A percentile compares a stretch with the other conserved stretches of the same genome.
Conservation (phyloP, 2,888 invertebrate species). For the Amphipyra berbera region DNA sequence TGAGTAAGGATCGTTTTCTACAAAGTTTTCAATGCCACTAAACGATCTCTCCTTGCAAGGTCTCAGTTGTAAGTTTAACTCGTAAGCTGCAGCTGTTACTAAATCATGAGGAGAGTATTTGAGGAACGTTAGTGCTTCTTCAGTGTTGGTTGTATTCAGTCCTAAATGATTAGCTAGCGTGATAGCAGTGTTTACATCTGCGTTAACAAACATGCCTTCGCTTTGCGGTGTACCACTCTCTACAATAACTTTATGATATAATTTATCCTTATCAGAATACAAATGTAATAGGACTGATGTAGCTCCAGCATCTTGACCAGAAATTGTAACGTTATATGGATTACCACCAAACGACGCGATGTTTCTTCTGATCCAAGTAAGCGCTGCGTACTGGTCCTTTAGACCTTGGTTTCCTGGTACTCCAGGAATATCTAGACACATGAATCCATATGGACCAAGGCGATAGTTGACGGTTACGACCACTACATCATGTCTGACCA, state of each 20-base stretch:
- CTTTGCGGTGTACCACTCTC: slow-evolving; percentile 83
- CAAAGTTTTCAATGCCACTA: slow-evolving; percentile 79
- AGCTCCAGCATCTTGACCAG: slow-evolving; percentile 82
- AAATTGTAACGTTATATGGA: slow-evolving; percentile 81
- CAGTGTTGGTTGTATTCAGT: slow-evolving; percentile 71
- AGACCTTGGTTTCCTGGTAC: slow-evolving; percentile 84
- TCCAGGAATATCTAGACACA: slow-evolving; percentile 79
- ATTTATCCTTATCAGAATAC: slow-evolving; percentile 78
- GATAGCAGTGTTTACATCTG: slow-evolving; percentile 74
- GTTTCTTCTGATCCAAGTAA: slow-evolving; percentile 80
- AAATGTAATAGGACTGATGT: slow-evolving; percentile 79
- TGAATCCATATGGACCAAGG: slow-evolving; percentile 83
- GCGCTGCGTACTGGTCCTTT: slow-evolving; percentile 80
- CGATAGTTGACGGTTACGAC: slow-evolving; percentile 84
- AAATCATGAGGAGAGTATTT: slow-evolving; percentile 68
- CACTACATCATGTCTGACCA: slow-evolving; percentile 78
- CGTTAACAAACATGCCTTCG: slow-evolving; percentile 77
- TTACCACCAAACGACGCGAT: slow-evolving; percentile 84
- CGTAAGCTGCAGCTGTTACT: slow-evolving; percentile 74
- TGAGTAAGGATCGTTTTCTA: slow-evolving; percentile 77
- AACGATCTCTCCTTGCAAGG: slow-evolving; percentile 83
- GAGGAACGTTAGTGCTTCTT: slow-evolving; percentile 77
- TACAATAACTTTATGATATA: slow-evolving; percentile 80
- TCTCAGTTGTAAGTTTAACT: slow-evolving; percentile 71
- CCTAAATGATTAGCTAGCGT: slow-evolving; percentile 79